Evolutionary conservation across 2,888 invertebrate genomes (phyloP), one percentile per base, ranked within the genome.

Genomic region (Cheilosia grossa): DNA sequence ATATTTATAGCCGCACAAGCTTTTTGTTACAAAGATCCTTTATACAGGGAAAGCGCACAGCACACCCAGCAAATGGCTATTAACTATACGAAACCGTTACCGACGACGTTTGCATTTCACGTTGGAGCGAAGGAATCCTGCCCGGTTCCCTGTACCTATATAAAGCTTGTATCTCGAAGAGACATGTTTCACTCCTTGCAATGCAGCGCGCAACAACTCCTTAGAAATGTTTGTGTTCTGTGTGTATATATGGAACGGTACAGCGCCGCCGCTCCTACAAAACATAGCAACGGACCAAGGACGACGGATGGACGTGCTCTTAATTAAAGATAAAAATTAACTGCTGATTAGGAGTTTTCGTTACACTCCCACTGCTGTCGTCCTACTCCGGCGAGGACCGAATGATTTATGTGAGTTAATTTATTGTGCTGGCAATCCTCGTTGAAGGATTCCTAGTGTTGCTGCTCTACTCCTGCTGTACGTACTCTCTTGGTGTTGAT

Each of bases 261-360:
- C 0, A 13, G 10, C 4, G 13, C 37, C 37, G 37, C 37, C 37
- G 13, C n/a, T 7, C 30, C 2, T 17, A 21, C 44, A 47, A 21
- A 51, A 33, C 49, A 19, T 10, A 67, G 47, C 42, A 33, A 61
- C 37, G 19, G 58, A 59, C 77, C 19, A 69, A 19, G 44, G 66
- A 78, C 78, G 78, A 73, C 69, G 70, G 83, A 83, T 83, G 89
- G 89, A 90, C 91, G 91, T 91, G 90, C 90, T 90, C 90, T 90
- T 91, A 90, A 90, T 90, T 90, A 91, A 90, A 91, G 90, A 90
- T 91, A 90, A 90, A 90, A 90, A 90, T 90, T 90, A 90, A 90
- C 90, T 90, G 90, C 90, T 90, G 90, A 90, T 90, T 90, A 90
- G 90, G 89, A 90, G 89, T 90, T 89, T 89, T 89, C 74, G 77